Evolutionary conservation across 2,888 invertebrate genomes (phyloP), one percentile per base, ranked within the genome.

Genomic region (Patella ulyssiponensis): DNA sequence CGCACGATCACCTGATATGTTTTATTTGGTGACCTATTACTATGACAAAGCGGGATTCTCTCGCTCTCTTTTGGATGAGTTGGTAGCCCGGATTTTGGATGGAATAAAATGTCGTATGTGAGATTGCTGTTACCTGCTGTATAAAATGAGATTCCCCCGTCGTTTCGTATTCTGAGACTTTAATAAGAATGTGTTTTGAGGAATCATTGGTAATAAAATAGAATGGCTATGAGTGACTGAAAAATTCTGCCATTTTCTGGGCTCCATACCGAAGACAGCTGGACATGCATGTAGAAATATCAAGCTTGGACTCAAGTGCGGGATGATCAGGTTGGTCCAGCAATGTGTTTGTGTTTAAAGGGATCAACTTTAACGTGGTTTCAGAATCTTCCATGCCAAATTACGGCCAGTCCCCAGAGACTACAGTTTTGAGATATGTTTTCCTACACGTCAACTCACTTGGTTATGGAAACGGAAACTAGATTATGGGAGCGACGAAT

Each of bases 251-350:
- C 58, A 58, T 58, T 58, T 58, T 0, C 9, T 20, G 58, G 58
- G 17, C 20, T 58, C 17, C 58, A 17, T n/a, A n/a, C 58, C 7
- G 9, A 58, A 58, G 58, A 58, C 20, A 58, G 58, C 3, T 27
- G 27, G 27, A 27, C 27, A 2, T 27, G 27, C 27, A 7, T 12
- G 20, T 20, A 58, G 14, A 58, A 58, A 58, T 58, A 15, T 14
- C 58, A 58, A n/a, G n/a, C n/a, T 20, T 12, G 9, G 58, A 58
- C 58, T 58, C 58, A 58, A 58, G 17, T 58, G 58, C 12, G 58
- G 20, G 58, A 58, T 58, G 58, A 7, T 58, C 58, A 58, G 58
- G n/a, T 58, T 58, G 58, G 58, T 58, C 58, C 58, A 58, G 58
- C 58, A 17, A 58, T 58, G 58, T 58, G 17, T n/a, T 58, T n/a